These are phyloP conservation scores for Delphinapterus leucas DNA, from an alignment of 2,113 vertebrate genomes.

Conservation along the genomic window DNA sequence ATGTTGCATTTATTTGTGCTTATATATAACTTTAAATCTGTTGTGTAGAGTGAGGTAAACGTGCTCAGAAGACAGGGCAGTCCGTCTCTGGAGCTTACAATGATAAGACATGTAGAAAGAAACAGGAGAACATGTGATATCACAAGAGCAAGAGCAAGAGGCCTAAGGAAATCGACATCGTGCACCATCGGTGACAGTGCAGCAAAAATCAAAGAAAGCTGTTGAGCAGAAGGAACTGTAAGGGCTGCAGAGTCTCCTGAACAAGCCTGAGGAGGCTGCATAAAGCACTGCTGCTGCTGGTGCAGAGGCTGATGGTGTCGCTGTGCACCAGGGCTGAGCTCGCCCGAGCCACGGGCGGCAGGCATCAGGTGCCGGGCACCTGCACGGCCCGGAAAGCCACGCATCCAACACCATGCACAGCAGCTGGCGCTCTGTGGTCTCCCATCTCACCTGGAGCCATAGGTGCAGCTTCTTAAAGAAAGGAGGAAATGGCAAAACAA, in stretches of 20 bases:
- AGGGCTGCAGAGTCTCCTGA: not conserved
- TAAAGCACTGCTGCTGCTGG: not conserved
- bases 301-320: not conserved
- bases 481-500: not conserved
- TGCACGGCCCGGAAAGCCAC: rapidly evolving
- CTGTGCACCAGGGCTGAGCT: not conserved
- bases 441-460: not conserved
- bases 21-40: not conserved
- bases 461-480: not conserved
- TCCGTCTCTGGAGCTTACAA: not conserved
- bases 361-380: too few relatives aligned
- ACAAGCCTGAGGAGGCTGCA: not conserved
- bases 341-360: rapidly evolving
- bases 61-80: not conserved
- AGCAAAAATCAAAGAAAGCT: not conserved
- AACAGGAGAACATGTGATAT: not conserved
- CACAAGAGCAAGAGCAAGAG: not conserved
- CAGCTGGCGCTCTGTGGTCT: not conserved
- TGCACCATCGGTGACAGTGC: not conserved
- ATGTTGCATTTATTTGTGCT: not conserved
- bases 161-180: not conserved
- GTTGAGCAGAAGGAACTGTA: not conserved
- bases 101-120: not conserved
- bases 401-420: not conserved
- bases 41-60: not conserved